phyloP scores from a whole-genome alignment of 1,140 invertebrate species.

The Scaptomyza graminum region DNA sequence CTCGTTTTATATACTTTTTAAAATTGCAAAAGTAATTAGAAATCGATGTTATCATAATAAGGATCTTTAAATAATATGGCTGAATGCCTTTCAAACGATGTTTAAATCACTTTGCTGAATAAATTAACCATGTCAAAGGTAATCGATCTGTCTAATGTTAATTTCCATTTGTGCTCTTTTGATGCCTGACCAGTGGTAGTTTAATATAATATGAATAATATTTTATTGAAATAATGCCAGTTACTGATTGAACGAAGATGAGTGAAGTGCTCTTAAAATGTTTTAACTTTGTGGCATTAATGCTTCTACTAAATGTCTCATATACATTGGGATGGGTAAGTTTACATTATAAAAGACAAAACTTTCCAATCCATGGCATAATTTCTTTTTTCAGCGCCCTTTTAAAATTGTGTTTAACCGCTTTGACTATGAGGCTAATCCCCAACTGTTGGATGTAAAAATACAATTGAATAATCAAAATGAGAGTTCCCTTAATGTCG shows the following conservation, averaged over 20 bases:
- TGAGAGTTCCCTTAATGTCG: constrained; percentile 24
- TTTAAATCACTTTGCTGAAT: constrained; percentile 45
- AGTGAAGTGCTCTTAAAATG: constrained; percentile 21
- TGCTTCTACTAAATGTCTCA: constrained; percentile 33
- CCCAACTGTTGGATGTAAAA: constrained; percentile 56
- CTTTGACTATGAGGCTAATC: constrained; percentile 54
- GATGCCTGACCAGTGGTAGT: constrained; percentile 44
- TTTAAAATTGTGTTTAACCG: constrained; percentile 69
- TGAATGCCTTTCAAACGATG: constrained; percentile 50
- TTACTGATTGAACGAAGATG: constrained; percentile 60
- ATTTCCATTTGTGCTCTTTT: constrained; percentile 42
- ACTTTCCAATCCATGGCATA: background rate
- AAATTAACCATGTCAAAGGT: constrained; percentile 38
- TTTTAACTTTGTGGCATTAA: constrained; percentile 18
- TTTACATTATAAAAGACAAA: background rate
- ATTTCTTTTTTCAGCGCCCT: constrained; percentile 57
- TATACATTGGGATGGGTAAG: constrained; percentile 54
- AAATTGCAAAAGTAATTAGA: constrained; percentile 33
- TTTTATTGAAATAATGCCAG: constrained; percentile 52
- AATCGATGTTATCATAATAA: constrained; percentile 49
- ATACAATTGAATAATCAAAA: constrained; percentile 61
- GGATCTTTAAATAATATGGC: constrained; percentile 26
- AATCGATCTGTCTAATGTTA: constrained; percentile 47
- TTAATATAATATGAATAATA: constrained; percentile 39
- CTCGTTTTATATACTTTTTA: constrained; percentile 50